A percentile compares a stretch with the other conserved stretches of the same genome.
Evolutionary conservation across 2,113 vertebrate species (phyloP).

Genomic region (Opisthocomus hoazin): DNA sequence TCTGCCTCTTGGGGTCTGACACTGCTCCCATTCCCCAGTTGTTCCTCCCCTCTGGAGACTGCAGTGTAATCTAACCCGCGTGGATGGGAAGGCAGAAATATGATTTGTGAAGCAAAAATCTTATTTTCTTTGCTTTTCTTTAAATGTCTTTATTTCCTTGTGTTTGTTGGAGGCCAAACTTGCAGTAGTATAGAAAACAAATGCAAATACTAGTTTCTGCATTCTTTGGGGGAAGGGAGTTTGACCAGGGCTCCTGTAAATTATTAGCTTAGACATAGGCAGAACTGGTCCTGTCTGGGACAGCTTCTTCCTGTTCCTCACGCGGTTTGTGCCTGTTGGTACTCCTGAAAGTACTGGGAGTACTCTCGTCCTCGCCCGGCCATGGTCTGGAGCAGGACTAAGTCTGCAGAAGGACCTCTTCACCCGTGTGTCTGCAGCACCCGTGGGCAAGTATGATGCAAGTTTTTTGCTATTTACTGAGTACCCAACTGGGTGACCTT

Average conservation of each 20-base stretch:
- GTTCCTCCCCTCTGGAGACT: background rate
- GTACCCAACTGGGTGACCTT: background rate
- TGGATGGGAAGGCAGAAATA: background rate
- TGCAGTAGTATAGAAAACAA: background rate
- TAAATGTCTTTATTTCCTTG: background rate
- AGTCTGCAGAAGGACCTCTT: background rate
- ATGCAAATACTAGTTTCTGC: background rate
- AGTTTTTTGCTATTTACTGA: background rate
- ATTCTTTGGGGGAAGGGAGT: background rate
- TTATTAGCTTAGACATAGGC: background rate
- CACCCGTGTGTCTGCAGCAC: background rate
- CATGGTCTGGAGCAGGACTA: fast-evolving
- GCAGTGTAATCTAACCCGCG: background rate
- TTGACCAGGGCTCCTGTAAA: background rate
- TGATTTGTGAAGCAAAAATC: background rate
- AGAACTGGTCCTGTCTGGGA: background rate
- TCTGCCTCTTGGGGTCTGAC: background rate
- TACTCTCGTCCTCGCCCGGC: background rate
- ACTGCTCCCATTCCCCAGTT: background rate
- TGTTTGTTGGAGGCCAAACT: background rate
- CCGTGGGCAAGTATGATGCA: background rate
- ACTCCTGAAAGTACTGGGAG: background rate
- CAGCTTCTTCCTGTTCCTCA: background rate
- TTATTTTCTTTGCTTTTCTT: background rate
- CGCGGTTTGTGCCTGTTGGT: background rate